Evolutionary conservation across 2,888 invertebrate species (phyloP).

Genomic region (Xestia sexstrigata): DNA sequence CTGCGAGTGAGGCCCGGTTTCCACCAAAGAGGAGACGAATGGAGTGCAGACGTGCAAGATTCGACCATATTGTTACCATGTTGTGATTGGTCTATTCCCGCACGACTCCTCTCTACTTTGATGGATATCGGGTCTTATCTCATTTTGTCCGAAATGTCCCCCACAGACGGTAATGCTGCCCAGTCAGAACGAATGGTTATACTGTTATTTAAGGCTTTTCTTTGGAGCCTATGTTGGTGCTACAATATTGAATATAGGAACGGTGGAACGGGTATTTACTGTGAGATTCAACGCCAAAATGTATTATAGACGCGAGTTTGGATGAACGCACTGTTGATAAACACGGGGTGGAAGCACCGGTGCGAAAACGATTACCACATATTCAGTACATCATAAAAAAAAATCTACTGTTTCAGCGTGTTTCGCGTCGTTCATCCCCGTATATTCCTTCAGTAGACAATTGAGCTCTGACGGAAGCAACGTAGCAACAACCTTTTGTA

Average conservation of each 20-base stretch:
- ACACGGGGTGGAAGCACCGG: neutral
- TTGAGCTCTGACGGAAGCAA: neutral
- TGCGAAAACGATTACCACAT: too few relatives aligned
- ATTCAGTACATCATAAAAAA: too few relatives aligned
- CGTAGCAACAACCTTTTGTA: neutral
- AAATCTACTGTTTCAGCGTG: too few relatives aligned
- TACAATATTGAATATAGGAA: neutral
- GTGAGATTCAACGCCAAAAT: conserved; percentile 46
- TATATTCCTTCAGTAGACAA: neutral
- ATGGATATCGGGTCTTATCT: neutral
- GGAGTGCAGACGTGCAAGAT: neutral
- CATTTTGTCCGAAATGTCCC: conserved; percentile 22
- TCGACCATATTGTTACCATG: neutral
- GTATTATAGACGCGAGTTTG: neutral
- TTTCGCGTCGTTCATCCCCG: too few relatives aligned
- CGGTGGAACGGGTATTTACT: conserved; percentile 1
- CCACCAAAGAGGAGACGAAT: neutral
- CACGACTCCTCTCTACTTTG: neutral
- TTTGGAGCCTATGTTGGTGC: conserved; percentile 48
- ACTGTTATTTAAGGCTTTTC: conserved; percentile 44
- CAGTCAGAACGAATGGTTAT: conserved; percentile 13
- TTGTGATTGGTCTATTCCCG: neutral
- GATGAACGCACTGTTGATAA: neutral
- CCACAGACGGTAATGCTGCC: neutral
- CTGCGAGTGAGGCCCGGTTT: neutral